Percentiles rank a stretch among this genome's conserved stretches.
Conservation (phyloP, 2,797 vertebrate species). For the Myotis findleyi region DNA sequence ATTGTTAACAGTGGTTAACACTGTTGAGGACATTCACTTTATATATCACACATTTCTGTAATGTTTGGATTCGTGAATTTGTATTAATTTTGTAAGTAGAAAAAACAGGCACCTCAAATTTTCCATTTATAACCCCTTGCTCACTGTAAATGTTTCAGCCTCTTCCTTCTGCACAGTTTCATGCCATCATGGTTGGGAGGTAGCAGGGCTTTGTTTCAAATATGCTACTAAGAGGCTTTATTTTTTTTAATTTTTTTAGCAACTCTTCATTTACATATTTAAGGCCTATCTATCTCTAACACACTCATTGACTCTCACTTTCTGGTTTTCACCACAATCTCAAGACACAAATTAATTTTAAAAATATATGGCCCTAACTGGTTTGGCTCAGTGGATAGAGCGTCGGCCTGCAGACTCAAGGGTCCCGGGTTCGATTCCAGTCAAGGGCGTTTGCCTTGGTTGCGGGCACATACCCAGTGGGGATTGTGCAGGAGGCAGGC, state of each 20-base stretch:
- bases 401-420: too few species aligned
- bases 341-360: slow-evolving; percentile 55
- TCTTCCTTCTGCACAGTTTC: not conserved
- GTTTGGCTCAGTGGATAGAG: too few species aligned
- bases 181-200: not conserved
- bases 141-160: not conserved
- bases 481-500: too few species aligned
- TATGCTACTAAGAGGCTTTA: not conserved
- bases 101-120: not conserved
- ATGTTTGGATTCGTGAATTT: not conserved
- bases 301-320: slow-evolving; percentile 8
- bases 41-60: not conserved
- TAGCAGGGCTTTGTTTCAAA: not conserved
- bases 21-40: not conserved
- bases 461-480: too few species aligned
- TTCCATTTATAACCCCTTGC: slow-evolving; percentile 25
- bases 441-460: too few species aligned
- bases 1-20: slow-evolving; percentile 34
- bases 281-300: slow-evolving; percentile 46
- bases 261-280: slow-evolving; percentile 42
- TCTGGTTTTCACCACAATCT: slow-evolving; percentile 44
- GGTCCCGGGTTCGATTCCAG: too few species aligned
- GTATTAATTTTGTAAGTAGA: not conserved
- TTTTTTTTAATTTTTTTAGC: not conserved
- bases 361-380: not conserved